Percentiles rank a stretch among this genome's conserved stretches.
phyloP scores from a whole-genome alignment of 1,140 invertebrate genomes.

The Leptopilina clavipes region DNA sequence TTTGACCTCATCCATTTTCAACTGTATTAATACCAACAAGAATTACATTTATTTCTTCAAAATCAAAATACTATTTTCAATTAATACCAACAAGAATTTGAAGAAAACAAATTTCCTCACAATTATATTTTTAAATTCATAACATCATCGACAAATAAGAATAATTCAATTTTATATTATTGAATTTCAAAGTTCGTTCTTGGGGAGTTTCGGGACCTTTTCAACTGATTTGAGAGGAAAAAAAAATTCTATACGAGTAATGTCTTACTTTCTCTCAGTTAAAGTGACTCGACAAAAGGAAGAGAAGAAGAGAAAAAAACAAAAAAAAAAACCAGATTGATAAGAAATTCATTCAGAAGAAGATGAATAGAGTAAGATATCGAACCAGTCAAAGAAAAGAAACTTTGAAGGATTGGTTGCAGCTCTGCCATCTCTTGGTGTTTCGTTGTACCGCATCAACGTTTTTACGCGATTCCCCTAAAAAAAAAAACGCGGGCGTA shows the following conservation, averaged over 20 bases:
- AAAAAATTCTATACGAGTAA: neutral
- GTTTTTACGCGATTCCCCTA: slow-evolving; percentile 66
- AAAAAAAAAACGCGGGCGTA: slow-evolving; percentile 59
- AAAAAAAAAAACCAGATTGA: neutral
- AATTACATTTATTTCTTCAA: too few species aligned
- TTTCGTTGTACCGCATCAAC: slow-evolving; percentile 59
- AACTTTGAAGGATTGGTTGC: slow-evolving; percentile 53
- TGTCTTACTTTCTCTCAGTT: neutral
- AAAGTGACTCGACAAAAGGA: neutral
- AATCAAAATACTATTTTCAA: too few species aligned
- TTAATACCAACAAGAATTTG: too few species aligned
- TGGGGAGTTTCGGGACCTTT: neutral
- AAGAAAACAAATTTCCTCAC: neutral
- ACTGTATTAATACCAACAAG: too few species aligned
- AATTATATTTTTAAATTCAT: too few species aligned
- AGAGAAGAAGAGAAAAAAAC: too few species aligned
- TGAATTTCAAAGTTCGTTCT: neutral
- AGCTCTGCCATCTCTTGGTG: slow-evolving; percentile 70
- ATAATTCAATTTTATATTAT: neutral
- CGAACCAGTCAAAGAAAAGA: slow-evolving; percentile 38
- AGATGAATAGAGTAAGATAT: slow-evolving; percentile 14
- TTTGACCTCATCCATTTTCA: slow-evolving; percentile 33
- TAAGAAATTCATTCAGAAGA: slow-evolving; percentile 6
- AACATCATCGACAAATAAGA: too few species aligned
- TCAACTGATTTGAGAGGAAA: neutral